Percentiles rank a stretch among this genome's conserved stretches.
phyloP scores from a whole-genome alignment of 2,113 vertebrate species.

The Nicator chloris region DNA sequence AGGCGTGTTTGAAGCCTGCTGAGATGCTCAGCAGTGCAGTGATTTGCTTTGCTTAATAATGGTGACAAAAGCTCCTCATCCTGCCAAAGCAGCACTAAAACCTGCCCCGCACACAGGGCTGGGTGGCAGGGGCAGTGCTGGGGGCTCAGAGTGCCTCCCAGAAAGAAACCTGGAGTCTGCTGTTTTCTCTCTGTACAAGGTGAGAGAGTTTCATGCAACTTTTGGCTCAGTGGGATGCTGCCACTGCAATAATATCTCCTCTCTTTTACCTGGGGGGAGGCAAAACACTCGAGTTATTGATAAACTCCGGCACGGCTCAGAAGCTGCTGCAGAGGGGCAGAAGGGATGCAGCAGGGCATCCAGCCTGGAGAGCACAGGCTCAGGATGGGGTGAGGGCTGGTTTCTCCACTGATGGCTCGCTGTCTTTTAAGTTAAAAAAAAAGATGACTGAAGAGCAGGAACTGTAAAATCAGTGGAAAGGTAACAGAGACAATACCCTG shows the following conservation, averaged over 20 bases:
- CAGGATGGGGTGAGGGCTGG: not conserved
- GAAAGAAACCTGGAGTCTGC: not conserved
- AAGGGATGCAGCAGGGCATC: not conserved
- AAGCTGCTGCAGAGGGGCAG: not conserved
- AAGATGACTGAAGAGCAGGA: not conserved
- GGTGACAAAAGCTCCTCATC: not conserved
- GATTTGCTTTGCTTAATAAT: not conserved
- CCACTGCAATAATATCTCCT: not conserved
- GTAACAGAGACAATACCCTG: not conserved
- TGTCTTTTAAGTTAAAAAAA: not conserved
- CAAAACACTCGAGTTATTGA: not conserved
- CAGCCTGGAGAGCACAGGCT: not conserved
- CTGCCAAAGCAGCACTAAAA: not conserved
- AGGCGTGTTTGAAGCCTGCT: not conserved
- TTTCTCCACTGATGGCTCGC: not conserved
- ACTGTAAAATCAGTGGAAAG: not conserved
- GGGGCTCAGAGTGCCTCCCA: not conserved
- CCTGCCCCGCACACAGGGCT: not conserved
- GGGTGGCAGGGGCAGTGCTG: not conserved
- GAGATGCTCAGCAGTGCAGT: not conserved
- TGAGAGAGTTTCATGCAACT: not conserved
- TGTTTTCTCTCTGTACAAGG: not conserved
- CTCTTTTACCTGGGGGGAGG: not conserved
- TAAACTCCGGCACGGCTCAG: not conserved
- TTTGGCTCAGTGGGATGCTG: not conserved